Percentiles rank a stretch among this genome's conserved stretches.
phyloP scores from a whole-genome alignment of 2,113 vertebrate genomes.

The Oreochromis niloticus region DNA sequence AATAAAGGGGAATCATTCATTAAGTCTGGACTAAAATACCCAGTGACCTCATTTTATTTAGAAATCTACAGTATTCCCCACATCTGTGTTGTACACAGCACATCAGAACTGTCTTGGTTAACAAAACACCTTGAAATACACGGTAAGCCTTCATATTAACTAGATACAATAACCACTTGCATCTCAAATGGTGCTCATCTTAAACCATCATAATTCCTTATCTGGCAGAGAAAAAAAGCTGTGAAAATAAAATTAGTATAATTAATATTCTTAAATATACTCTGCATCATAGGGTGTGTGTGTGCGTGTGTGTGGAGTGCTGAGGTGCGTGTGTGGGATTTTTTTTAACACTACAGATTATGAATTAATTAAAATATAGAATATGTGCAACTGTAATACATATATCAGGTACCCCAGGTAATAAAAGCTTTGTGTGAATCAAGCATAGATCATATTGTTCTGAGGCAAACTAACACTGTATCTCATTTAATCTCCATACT shows the following conservation, averaged over 20 bases:
- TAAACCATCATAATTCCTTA: background rate
- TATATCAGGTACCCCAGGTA: background rate
- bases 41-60: background rate
- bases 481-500: background rate
- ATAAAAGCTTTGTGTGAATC: background rate
- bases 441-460: background rate
- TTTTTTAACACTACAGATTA: background rate
- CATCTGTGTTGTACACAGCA: background rate
- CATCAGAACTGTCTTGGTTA: background rate
- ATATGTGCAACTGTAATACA: background rate
- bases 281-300: background rate
- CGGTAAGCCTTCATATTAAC: background rate
- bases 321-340: background rate
- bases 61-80: background rate
- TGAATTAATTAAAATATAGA: background rate
- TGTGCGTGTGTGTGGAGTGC: background rate
- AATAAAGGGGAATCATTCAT: background rate
- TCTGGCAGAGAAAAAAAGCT: background rate
- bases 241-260: background rate
- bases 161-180: background rate
- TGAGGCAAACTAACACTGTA: background rate
- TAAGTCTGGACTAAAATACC: background rate
- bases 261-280: background rate
- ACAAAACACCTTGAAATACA: background rate
- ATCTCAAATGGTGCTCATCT: background rate